Conservation (phyloP, 2,113 vertebrate genomes). For the Panthera tigris region DNA sequence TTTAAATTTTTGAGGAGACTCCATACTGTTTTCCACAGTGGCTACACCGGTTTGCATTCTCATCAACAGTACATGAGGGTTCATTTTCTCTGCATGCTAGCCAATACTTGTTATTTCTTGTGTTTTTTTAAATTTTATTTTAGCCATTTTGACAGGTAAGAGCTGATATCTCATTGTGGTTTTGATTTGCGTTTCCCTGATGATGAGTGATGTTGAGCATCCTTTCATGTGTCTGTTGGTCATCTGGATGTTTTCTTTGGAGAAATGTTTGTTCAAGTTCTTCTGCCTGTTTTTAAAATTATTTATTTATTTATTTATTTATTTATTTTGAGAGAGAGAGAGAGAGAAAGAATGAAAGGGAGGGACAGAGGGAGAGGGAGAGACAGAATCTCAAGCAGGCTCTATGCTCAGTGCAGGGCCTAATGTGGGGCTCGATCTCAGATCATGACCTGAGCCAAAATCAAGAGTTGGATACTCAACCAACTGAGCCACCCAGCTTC, state of each 20-base stretch:
- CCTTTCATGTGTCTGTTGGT: neutral
- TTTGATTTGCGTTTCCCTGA: neutral
- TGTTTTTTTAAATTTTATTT: neutral
- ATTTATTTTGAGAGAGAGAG: too few species aligned
- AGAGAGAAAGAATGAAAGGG: too few species aligned
- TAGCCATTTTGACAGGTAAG: neutral
- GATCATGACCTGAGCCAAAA: too few species aligned
- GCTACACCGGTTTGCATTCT: neutral
- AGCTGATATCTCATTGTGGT: neutral
- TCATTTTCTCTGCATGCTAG: neutral
- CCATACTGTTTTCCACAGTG: neutral
- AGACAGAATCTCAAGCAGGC: too few species aligned
- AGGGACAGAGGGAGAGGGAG: too few species aligned
- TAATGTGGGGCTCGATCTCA: too few species aligned
- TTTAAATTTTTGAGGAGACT: neutral
- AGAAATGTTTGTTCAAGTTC: neutral
- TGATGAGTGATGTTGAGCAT: neutral
- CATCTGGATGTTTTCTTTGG: neutral
- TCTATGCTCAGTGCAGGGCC: too few species aligned
- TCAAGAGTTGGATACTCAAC: too few species aligned
- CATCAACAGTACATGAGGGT: neutral
- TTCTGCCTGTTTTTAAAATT: neutral
- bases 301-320: too few species aligned
- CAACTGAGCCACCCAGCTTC: too few species aligned
- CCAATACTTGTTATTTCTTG: neutral